These are phyloP conservation scores for Gopherus flavomarginatus DNA, from an alignment of 2,113 vertebrate genomes.

Conservation along the genomic window DNA sequence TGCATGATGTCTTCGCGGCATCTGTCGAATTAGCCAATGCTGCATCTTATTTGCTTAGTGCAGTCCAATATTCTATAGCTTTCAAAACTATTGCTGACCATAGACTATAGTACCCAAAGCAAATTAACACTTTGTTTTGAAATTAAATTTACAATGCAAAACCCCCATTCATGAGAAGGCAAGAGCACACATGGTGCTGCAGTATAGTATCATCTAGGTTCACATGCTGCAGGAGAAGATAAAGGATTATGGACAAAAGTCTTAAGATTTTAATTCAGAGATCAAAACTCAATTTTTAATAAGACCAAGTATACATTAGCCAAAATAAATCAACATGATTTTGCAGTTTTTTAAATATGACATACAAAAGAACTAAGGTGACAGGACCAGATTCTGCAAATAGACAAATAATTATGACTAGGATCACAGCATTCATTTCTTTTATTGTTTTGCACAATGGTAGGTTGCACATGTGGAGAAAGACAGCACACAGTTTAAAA, in stretches of 20 bases:
- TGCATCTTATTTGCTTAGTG: neutral
- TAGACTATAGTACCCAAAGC: neutral
- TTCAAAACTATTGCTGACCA: neutral
- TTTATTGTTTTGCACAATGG: slow-evolving; percentile 80
- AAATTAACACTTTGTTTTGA: neutral
- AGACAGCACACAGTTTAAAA: slow-evolving; percentile 67
- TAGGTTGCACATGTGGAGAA: slow-evolving; percentile 74
- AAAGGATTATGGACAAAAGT: neutral
- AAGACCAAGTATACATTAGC: neutral
- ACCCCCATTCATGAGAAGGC: neutral
- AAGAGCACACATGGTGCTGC: rapidly evolving
- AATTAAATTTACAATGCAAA: neutral
- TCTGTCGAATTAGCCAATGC: neutral
- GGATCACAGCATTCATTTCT: slow-evolving; percentile 70
- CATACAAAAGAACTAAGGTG: rapidly evolving
- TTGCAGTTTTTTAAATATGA: rapidly evolving
- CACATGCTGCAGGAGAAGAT: rapidly evolving
- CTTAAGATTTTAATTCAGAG: neutral
- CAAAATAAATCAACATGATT: neutral
- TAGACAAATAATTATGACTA: slow-evolving; percentile 52
- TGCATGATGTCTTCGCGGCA: neutral
- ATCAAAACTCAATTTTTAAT: neutral
- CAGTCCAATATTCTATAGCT: neutral
- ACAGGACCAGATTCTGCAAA: neutral
- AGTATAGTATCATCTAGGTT: rapidly evolving